A percentile compares a stretch with the other conserved stretches of the same genome.
These are phyloP conservation scores for Anthophora plumipes DNA, from an alignment of 2,888 invertebrate species.

Conservation along the genomic window DNA sequence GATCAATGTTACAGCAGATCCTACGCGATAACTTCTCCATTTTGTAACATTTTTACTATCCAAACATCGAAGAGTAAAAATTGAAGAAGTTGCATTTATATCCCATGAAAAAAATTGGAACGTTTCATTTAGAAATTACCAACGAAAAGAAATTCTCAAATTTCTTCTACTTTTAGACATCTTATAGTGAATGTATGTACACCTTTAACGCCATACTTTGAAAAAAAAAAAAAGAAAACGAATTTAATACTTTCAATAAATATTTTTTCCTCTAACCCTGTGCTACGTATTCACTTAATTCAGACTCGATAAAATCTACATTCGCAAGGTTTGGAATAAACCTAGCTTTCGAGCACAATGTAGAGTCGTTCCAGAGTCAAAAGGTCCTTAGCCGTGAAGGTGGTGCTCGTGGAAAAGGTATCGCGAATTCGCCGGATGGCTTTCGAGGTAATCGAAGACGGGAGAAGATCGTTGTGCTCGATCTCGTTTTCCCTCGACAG, in stretches of 20 bases:
- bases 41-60: no score
- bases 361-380: neutral
- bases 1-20: no score
- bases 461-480: neutral
- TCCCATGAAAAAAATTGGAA: no score
- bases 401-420: neutral
- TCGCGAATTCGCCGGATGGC: conserved; percentile 3
- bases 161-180: no score
- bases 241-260: neutral
- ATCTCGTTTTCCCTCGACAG: neutral
- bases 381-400: neutral
- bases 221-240: neutral
- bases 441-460: conserved; percentile 17
- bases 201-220: no score
- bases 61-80: no score
- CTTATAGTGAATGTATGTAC: no score
- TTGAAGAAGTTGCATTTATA: no score
- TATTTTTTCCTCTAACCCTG: neutral
- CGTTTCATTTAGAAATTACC: no score
- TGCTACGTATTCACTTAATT: neutral
- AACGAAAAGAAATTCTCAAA: no score
- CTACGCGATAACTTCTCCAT: no score
- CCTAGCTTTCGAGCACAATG: neutral
- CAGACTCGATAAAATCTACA: neutral
- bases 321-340: neutral